Conservation (phyloP, 1,140 invertebrate species). For the Drosophila ambigua region DNA sequence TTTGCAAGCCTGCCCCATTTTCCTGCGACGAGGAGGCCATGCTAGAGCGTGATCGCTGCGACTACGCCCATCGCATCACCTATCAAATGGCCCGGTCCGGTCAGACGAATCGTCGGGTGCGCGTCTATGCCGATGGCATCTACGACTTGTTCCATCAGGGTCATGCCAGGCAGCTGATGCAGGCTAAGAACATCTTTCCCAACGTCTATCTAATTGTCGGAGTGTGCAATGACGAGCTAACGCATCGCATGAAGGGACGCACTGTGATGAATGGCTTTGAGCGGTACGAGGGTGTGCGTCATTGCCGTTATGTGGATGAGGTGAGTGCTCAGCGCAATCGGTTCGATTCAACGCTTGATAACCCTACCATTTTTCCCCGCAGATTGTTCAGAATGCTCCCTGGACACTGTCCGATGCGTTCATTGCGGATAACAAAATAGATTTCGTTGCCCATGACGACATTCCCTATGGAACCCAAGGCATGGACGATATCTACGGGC, state of each 20-base stretch:
- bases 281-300: constrained; percentile 97
- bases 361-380: neutral
- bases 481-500: constrained; percentile 95
- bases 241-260: constrained; percentile 96
- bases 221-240: constrained; percentile 95
- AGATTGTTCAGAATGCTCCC: constrained; percentile 96
- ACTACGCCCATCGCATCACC: constrained; percentile 93
- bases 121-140: constrained; percentile 99
- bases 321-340: constrained; percentile 62
- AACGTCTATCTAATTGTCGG: constrained; percentile 99
- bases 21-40: constrained; percentile 93
- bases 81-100: constrained; percentile 93
- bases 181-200: constrained; percentile 98
- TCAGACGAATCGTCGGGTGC: constrained; percentile 90
- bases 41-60: constrained; percentile 90
- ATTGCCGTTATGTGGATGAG: constrained; percentile 99
- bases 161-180: constrained; percentile 98
- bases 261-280: constrained; percentile 99
- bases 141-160: constrained; percentile 98
- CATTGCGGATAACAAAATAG: constrained; percentile 97
- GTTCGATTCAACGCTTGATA: neutral
- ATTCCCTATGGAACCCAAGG: constrained; percentile 96
- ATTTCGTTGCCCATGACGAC: constrained; percentile 99
- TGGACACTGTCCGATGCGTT: constrained; percentile 98
- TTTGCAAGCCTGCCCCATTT: constrained; percentile 93